phyloP scores from a whole-genome alignment of 2,888 invertebrate species.

The Dascillus cervinus region DNA sequence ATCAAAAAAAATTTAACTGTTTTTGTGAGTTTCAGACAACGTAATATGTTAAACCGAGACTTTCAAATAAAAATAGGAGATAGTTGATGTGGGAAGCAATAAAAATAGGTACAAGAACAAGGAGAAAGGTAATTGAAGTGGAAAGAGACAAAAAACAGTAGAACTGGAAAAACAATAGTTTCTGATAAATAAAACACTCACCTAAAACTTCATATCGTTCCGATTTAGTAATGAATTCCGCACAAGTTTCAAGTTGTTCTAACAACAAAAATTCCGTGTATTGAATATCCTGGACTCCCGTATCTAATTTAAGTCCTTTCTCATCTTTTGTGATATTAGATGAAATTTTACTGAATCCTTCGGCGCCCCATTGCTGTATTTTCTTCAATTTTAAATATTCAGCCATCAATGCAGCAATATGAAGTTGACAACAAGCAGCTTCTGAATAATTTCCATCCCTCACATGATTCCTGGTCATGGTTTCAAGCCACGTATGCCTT shows the following conservation, averaged over 20 bases:
- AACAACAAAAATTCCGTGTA: slow-evolving; percentile 77
- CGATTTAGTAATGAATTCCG: slow-evolving; percentile 73
- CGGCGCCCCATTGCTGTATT: slow-evolving; percentile 77
- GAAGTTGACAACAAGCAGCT: slow-evolving; percentile 91
- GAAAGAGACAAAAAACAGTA: too few species aligned
- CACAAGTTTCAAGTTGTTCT: slow-evolving; percentile 79
- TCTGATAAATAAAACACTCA: too few species aligned
- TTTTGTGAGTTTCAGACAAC: too few species aligned
- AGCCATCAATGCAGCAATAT: slow-evolving; percentile 91
- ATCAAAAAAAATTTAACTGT: too few species aligned
- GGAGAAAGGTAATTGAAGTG: too few species aligned
- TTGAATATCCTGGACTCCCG: slow-evolving; percentile 72
- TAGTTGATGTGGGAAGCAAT: too few species aligned
- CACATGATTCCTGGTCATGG: slow-evolving; percentile 82
- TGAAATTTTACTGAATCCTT: slow-evolving; percentile 74
- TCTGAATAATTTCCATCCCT: slow-evolving; percentile 81
- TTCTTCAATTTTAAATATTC: slow-evolving; percentile 80
- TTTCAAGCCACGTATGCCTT: slow-evolving; percentile 91
- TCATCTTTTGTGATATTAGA: slow-evolving; percentile 84
- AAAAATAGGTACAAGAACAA: too few species aligned
- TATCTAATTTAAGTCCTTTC: slow-evolving; percentile 73
- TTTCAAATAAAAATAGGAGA: too few species aligned
- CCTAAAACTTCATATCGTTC: slow-evolving; percentile 79
- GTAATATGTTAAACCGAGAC: too few species aligned
- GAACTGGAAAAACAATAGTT: too few species aligned